These are phyloP conservation scores for Lepidotrigona ventralis DNA, from an alignment of 1,140 invertebrate species.

Conservation along the genomic window DNA sequence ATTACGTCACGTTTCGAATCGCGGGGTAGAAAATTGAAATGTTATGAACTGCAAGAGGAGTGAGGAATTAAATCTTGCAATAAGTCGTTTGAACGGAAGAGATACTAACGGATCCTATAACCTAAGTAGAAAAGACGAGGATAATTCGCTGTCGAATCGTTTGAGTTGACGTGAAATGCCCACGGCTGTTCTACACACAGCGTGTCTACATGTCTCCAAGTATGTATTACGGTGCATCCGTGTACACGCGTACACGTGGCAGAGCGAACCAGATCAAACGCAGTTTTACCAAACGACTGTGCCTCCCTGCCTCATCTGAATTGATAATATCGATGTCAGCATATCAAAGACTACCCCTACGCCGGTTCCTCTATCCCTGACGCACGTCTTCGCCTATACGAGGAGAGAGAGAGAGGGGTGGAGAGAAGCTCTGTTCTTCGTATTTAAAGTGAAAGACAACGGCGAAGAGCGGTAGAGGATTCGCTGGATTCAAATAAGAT, in stretches of 20 bases:
- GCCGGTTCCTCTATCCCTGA: slow-evolving; percentile 40
- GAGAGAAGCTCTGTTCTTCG: slow-evolving; percentile 39
- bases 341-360: slow-evolving; percentile 76
- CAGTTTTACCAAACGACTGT: slow-evolving; percentile 75
- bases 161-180: slow-evolving; percentile 59
- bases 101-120: no score
- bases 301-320: slow-evolving; percentile 76
- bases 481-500: slow-evolving; percentile 69
- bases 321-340: slow-evolving; percentile 78
- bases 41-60: not conserved
- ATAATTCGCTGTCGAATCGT: not conserved
- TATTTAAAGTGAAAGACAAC: slow-evolving; percentile 59
- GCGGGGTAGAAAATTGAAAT: not conserved
- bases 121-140: not conserved
- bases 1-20: no score
- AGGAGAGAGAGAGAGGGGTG: slow-evolving; percentile 16
- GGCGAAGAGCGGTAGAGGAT: slow-evolving; percentile 28
- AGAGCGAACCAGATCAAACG: slow-evolving; percentile 75
- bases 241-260: slow-evolving; percentile 35
- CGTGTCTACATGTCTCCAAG: slow-evolving; percentile 1
- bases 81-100: not conserved
- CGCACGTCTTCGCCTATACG: slow-evolving; percentile 43
- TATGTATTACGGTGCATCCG: not conserved
- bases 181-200: slow-evolving; percentile 45
- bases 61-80: not conserved